Evolutionary conservation across 1,140 invertebrate species (phyloP), one percentile per base, ranked within the genome.

Genomic region (Pristionchus pacificus): DNA sequence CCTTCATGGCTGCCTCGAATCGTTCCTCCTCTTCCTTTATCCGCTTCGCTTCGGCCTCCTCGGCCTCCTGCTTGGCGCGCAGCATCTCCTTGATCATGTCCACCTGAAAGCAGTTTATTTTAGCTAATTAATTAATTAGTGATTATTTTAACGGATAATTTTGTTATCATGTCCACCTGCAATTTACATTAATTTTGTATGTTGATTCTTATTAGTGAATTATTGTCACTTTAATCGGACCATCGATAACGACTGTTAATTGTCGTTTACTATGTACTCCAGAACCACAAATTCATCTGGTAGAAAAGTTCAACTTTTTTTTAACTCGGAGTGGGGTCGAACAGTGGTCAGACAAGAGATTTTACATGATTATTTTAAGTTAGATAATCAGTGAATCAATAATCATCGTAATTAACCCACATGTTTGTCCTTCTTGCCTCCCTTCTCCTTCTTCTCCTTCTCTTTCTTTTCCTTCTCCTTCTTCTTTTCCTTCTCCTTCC

Each of bases 401-500:
- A n/a, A n/a, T n/a, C n/a, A n/a, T n/a, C n/a, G n/a, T n/a, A n/a
- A n/a, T n/a, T n/a, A n/a, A n/a, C n/a, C n/a, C n/a, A 38, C 33
- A 31, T 64, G n/a, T 19, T 70, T 64, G 19, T 64, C 30, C 55
- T 70, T 59, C 55, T 70, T 59, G 19, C 38, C 28, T 33, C 65
- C 32, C 28, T 65, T 30, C 24, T 70, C 25, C 10, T 62, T 24
- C 25, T 70, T 32, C 27, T 63, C n/a, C 29, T 60, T 55, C 57
- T 72, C 62, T 6, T 55, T 27, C 38, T 72, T 72, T 49, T 74
- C 55, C n/a, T 72, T 59, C 63, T 82, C 59, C 30, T 70, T 49
- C 24, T 70, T 76, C 38, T 76, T 49, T 76, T 95, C 92, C 85
- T 95, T 92, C 80, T 94, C 92, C 84, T 94, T 92, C 83, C 84